These are phyloP conservation scores for Cyaniris semiargus DNA, from an alignment of 2,888 invertebrate species.

Conservation along the genomic window DNA sequence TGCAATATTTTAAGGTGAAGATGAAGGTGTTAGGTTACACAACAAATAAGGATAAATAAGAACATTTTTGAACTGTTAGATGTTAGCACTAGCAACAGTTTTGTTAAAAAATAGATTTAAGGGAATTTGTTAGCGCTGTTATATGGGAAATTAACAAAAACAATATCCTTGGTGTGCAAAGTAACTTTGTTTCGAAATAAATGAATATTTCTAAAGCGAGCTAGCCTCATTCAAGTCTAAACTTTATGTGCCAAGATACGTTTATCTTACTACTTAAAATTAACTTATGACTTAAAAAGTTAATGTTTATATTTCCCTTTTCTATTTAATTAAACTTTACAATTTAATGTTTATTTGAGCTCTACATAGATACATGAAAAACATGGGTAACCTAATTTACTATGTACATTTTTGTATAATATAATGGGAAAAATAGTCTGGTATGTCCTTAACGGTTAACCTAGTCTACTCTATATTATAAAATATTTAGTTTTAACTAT, in stretches of 20 bases:
- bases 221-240: slow-evolving; percentile 11
- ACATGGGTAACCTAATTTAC: too few species aligned
- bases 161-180: neutral
- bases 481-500: too few species aligned
- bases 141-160: neutral
- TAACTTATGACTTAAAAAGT: slow-evolving; percentile 6
- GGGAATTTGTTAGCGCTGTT: neutral
- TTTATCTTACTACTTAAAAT: too few species aligned
- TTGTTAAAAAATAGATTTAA: neutral
- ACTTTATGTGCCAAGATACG: neutral
- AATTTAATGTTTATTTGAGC: neutral
- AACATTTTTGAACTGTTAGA: too few species aligned
- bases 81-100: too few species aligned
- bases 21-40: too few species aligned
- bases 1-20: too few species aligned
- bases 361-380: neutral
- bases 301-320: neutral
- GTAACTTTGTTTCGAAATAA: neutral
- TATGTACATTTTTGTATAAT: too few species aligned
- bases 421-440: too few species aligned
- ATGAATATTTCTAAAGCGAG: neutral
- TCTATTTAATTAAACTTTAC: neutral
- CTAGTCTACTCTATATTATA: too few species aligned
- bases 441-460: too few species aligned
- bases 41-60: too few species aligned